phyloP scores from a whole-genome alignment of 1,140 invertebrate genomes.

The Scaptomyza pallida region DNA sequence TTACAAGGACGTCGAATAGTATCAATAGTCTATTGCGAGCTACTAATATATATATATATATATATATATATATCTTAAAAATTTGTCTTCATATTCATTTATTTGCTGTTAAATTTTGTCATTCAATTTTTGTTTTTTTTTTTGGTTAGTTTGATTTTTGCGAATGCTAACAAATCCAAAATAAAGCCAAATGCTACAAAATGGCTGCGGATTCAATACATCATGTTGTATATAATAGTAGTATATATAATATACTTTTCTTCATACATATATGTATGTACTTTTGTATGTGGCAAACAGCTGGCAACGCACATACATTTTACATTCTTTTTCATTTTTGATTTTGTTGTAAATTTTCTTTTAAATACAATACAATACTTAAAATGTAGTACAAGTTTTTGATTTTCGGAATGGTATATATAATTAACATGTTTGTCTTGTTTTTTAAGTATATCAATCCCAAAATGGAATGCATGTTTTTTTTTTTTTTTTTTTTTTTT shows the following conservation, averaged over 20 bases:
- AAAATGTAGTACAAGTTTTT: slow-evolving; percentile 25
- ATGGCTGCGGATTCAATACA: slow-evolving; percentile 38
- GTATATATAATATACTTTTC: slow-evolving; percentile 28
- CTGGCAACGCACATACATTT: background rate
- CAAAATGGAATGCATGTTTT: slow-evolving; percentile 46
- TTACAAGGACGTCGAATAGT: no score
- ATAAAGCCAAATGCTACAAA: slow-evolving; percentile 76
- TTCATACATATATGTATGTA: slow-evolving; percentile 24
- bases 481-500: slow-evolving; percentile 1
- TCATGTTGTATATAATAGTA: slow-evolving; percentile 6
- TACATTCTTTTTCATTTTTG: slow-evolving; percentile 1
- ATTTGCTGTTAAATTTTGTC: slow-evolving; percentile 48
- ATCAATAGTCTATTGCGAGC: no score
- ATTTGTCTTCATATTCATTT: slow-evolving; percentile 15
- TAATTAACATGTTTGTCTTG: slow-evolving; percentile 56
- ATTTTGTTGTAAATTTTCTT: slow-evolving; percentile 50
- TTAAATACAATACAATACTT: slow-evolving; percentile 62
- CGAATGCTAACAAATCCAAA: slow-evolving; percentile 57
- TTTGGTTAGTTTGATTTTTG: slow-evolving; percentile 36
- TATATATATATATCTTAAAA: slow-evolving; percentile 29
- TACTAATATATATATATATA: no score
- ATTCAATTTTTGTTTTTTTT: slow-evolving; percentile 21
- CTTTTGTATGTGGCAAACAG: slow-evolving; percentile 17
- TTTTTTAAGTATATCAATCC: slow-evolving; percentile 1
- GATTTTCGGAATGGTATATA: slow-evolving; percentile 38